phyloP scores from a whole-genome alignment of 2,797 vertebrate genomes.

The Danionella dracula region DNA sequence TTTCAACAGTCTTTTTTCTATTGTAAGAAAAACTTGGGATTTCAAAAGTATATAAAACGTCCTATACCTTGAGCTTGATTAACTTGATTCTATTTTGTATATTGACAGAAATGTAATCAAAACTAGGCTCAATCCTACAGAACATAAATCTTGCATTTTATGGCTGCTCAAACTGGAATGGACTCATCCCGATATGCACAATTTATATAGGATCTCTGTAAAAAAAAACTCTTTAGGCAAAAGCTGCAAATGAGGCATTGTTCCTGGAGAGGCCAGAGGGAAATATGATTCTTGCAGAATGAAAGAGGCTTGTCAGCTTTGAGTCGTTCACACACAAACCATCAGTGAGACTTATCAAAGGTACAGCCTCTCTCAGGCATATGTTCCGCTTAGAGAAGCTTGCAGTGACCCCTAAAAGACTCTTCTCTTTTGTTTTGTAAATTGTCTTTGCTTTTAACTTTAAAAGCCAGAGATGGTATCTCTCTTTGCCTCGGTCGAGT shows the following conservation, averaged over 20 bases:
- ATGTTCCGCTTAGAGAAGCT: conserved; percentile 75
- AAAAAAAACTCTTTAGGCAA: conserved; percentile 44
- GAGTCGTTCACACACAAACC: conserved; percentile 62
- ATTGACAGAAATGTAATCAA: no score
- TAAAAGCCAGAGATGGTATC: conserved; percentile 76
- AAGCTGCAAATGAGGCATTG: conserved; percentile 64
- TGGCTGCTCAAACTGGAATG: no score
- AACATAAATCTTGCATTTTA: no score
- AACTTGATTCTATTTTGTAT: no score
- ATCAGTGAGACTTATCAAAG: conserved; percentile 74
- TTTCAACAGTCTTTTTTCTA: no score
- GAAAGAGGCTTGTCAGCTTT: conserved; percentile 74
- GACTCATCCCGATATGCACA: no score
- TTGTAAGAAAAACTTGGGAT: no score
- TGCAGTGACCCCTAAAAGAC: conserved; percentile 77
- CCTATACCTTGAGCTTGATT: no score
- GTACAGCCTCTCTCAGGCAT: conserved; percentile 69
- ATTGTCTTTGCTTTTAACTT: conserved; percentile 80
- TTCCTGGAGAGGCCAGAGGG: conserved; percentile 59
- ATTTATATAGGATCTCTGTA: background rate
- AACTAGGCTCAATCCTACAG: no score
- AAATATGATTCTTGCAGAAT: conserved; percentile 70
- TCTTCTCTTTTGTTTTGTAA: conserved; percentile 81
- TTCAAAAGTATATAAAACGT: no score
- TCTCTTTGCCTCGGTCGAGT: conserved; percentile 51